Evolutionary conservation across 2,888 invertebrate genomes (phyloP), one percentile per base, ranked within the genome.

Genomic region (Apamea anceps): DNA sequence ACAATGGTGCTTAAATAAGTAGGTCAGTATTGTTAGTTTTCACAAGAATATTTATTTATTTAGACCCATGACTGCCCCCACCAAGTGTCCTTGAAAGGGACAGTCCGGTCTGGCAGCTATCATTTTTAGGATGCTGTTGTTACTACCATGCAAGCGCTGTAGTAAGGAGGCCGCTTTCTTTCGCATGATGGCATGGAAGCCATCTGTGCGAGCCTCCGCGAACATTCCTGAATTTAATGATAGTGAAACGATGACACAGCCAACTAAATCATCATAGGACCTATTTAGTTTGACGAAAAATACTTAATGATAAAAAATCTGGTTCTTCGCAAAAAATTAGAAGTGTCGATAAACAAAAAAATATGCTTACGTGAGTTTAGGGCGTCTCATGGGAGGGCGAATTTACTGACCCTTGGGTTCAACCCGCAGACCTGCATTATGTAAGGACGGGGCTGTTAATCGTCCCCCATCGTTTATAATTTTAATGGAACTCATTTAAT

Each of bases 361-460:
- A 72, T 75, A n/a, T 77, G 72, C 68, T 79, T 75, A 68, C 77
- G 51, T 68, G 68, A 75, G 66, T 78, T 75, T 77, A 70, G 80
- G 75, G 75, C 66, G 70, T 75, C 80, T 82, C 78, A 37, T 62
- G 66, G 63, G 68, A 85, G 67, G 80, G 74, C 66, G 65, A 81
- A 89, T 82, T 88, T 87, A 87, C 67, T 81, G 84, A 81, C 79
- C 75, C 82, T 77, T 77, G 81, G 85, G 82, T 73, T 68, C n/a
- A 70, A 68, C 70, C 82, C 88, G n/a, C 84, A 86, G 76, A 70
- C 77, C 77, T 89, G 81, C 83, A 86, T 87, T 89, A 88, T 86
- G 71, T 85, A 87, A 74, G 77, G 80, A 68, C 77, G 79, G 80
- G 72, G 82, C 62, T 76, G 79, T 81, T 88, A 86, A 86, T 84